Evolutionary conservation across 2,113 vertebrate species (phyloP).

Genomic region (Aythya baeri): DNA sequence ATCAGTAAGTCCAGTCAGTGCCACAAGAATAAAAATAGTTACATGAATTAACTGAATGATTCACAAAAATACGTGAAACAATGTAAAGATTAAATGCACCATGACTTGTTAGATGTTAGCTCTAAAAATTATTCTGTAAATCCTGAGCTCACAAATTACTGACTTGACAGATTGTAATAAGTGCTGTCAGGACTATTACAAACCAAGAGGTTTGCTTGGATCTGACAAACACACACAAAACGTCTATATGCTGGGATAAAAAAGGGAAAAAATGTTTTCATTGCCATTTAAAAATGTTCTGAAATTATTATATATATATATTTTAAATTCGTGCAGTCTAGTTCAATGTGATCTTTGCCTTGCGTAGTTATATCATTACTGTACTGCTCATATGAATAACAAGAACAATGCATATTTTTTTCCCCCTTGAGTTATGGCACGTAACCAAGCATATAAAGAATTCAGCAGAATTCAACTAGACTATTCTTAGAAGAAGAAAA

Average conservation of each 20-base stretch:
- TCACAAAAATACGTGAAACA: background rate
- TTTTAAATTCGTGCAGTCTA: background rate
- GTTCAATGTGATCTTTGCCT: background rate
- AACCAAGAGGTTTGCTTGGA: background rate
- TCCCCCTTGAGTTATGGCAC: background rate
- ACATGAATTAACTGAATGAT: background rate
- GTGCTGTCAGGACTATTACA: constrained; percentile 6
- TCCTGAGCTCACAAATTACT: constrained; percentile 37
- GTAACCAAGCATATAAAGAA: background rate
- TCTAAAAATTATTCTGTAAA: constrained; percentile 1
- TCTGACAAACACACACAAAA: background rate
- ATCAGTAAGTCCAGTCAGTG: background rate
- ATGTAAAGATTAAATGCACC: background rate
- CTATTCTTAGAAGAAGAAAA: constrained; percentile 19
- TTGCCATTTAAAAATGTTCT: background rate
- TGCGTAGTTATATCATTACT: background rate
- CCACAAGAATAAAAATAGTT: constrained; percentile 2
- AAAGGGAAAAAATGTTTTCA: background rate
- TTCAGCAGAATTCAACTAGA: background rate
- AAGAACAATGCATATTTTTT: background rate
- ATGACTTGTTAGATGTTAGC: background rate
- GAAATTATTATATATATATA: background rate
- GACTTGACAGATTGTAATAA: constrained; percentile 25
- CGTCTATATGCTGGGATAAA: background rate
- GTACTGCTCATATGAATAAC: background rate